Evolutionary conservation across 2,888 invertebrate species (phyloP).

Genomic region (Limenitis arthemis): DNA sequence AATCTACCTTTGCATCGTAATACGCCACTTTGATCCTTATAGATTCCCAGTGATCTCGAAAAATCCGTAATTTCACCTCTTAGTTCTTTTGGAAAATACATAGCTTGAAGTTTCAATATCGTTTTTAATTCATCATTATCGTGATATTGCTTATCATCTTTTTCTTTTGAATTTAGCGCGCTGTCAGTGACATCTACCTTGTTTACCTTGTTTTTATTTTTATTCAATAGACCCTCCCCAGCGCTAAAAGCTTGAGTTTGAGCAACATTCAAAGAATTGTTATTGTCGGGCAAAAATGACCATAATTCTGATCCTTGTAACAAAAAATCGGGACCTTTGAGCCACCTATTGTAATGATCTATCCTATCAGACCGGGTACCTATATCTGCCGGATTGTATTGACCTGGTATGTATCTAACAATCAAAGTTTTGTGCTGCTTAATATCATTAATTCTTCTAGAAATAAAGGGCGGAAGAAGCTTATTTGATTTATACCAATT

Average conservation of each 20-base stretch:
- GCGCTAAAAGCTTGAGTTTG: too few relatives aligned
- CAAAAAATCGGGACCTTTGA: too few relatives aligned
- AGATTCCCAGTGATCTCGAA: neutral
- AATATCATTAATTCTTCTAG: conserved; percentile 8
- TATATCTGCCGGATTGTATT: neutral
- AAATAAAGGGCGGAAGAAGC: conserved; percentile 4
- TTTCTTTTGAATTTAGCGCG: too few relatives aligned
- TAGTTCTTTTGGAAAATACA: conserved; percentile 4
- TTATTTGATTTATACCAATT: conserved; percentile 7
- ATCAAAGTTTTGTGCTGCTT: conserved; percentile 2
- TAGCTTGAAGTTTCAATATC: neutral
- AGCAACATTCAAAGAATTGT: too few relatives aligned
- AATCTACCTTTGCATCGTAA: neutral
- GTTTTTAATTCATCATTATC: neutral
- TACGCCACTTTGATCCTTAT: neutral
- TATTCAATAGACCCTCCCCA: neutral
- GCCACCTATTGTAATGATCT: neutral
- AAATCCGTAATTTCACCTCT: neutral
- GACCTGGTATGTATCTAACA: conserved; percentile 6
- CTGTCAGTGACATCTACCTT: too few relatives aligned
- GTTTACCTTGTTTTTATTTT: too few relatives aligned
- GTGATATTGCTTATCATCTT: neutral
- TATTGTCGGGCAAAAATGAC: too few relatives aligned
- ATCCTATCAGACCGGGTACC: neutral
- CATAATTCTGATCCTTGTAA: too few relatives aligned